A percentile compares a stretch with the other conserved stretches of the same genome.
Conservation (phyloP, 1,140 invertebrate species). For the Bombyx mandarina region DNA sequence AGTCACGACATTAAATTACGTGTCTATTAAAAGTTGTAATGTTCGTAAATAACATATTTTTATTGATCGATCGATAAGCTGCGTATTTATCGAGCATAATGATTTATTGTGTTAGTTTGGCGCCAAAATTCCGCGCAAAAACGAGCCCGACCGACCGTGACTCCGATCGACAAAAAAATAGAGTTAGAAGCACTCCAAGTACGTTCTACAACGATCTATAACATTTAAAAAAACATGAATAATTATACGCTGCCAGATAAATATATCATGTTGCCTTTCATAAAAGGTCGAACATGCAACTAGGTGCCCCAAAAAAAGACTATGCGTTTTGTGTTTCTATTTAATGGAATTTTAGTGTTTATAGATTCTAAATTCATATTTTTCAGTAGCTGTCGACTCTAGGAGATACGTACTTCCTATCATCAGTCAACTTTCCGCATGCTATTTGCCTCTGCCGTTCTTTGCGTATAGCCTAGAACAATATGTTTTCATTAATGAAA, state of each 20-base stretch:
- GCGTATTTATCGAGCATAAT: slow-evolving; percentile 16
- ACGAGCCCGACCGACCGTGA: slow-evolving; percentile 55
- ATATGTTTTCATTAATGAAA: background rate
- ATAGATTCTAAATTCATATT: background rate
- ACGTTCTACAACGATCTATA: background rate
- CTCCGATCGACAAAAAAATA: slow-evolving; percentile 28
- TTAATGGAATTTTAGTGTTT: background rate
- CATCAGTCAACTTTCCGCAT: slow-evolving; percentile 32
- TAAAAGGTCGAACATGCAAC: slow-evolving; percentile 14
- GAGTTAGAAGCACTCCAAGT: too few relatives aligned
- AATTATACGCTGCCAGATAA: background rate
- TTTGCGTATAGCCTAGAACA: slow-evolving; percentile 60
- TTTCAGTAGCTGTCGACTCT: slow-evolving; percentile 33
- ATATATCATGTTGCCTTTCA: slow-evolving; percentile 16
- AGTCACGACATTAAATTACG: background rate
- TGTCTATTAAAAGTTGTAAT: slow-evolving; percentile 6
- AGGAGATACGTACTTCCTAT: slow-evolving; percentile 34
- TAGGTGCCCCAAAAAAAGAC: slow-evolving; percentile 3
- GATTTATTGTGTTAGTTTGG: slow-evolving; percentile 47
- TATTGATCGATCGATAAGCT: slow-evolving; percentile 11
- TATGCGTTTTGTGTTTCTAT: slow-evolving; percentile 1
- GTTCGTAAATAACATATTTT: slow-evolving; percentile 26
- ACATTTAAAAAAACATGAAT: background rate
- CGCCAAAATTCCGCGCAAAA: slow-evolving; percentile 64
- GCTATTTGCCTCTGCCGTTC: slow-evolving; percentile 72